These are phyloP conservation scores for Myopa testacea DNA, from an alignment of 2,888 invertebrate species.

Conservation along the genomic window DNA sequence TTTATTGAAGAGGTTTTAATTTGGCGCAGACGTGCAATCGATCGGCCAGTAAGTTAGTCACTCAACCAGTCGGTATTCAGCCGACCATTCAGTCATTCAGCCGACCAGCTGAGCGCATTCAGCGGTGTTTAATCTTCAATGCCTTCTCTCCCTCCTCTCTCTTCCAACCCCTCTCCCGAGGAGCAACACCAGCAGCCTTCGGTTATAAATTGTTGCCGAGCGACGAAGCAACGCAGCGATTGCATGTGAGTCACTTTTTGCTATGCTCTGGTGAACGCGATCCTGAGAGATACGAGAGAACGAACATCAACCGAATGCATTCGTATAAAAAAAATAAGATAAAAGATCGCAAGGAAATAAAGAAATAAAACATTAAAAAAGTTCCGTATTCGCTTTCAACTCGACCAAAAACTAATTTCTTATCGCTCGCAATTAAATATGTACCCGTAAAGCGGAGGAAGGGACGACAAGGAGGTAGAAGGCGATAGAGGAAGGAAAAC, in stretches of 20 bases:
- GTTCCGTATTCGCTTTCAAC: neutral
- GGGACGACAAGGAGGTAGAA: too few relatives aligned
- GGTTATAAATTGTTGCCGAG: neutral
- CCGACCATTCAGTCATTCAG: too few relatives aligned
- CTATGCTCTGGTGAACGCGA: neutral
- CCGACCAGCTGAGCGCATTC: too few relatives aligned
- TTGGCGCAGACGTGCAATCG: neutral
- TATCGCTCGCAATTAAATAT: neutral
- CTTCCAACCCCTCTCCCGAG: too few relatives aligned
- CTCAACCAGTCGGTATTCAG: too few relatives aligned
- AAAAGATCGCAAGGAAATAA: neutral
- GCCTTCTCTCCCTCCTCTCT: too few relatives aligned
- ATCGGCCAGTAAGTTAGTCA: neutral
- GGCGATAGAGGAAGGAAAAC: too few relatives aligned
- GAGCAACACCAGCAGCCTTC: too few relatives aligned
- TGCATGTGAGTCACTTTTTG: neutral
- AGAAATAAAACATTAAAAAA: neutral
- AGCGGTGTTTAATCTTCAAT: too few relatives aligned
- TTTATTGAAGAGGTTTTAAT: neutral
- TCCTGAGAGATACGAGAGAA: neutral
- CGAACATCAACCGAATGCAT: neutral
- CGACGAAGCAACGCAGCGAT: neutral
- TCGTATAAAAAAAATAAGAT: too few relatives aligned
- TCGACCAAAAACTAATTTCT: neutral
- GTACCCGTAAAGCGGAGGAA: neutral